Percentiles rank a stretch among this genome's conserved stretches.
Evolutionary conservation across 2,797 vertebrate genomes (phyloP).

Genomic region (Etheostoma nigrum): DNA sequence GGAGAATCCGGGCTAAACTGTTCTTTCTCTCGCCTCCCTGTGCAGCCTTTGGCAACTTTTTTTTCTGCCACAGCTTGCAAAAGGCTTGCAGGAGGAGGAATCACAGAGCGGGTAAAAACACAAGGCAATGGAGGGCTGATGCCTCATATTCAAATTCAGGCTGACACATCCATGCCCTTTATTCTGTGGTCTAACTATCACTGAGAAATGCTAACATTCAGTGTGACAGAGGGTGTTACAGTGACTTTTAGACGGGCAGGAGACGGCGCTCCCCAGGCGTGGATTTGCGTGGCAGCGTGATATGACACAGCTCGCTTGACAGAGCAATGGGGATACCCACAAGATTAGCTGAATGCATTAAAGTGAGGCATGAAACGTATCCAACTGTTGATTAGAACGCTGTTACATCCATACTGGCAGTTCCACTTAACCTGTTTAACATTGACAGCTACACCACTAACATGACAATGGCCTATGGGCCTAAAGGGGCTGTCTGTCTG

Average conservation of each 20-base stretch:
- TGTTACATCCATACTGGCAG: slow-evolving; percentile 62
- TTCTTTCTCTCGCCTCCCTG: slow-evolving; percentile 49
- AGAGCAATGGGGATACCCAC: slow-evolving; percentile 71
- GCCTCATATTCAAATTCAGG: slow-evolving; percentile 78
- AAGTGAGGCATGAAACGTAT: slow-evolving; percentile 66
- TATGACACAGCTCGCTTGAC: slow-evolving; percentile 78
- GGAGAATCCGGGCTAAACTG: slow-evolving; percentile 57
- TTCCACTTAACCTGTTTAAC: slow-evolving; percentile 78
- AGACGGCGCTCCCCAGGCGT: slow-evolving; percentile 60
- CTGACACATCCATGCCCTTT: slow-evolving; percentile 81
- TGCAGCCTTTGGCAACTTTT: slow-evolving; percentile 64
- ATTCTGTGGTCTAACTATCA: slow-evolving; percentile 74
- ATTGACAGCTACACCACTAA: slow-evolving; percentile 60
- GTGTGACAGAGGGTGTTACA: slow-evolving; percentile 79
- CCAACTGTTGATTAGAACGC: slow-evolving; percentile 79
- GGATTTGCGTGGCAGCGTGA: slow-evolving; percentile 69
- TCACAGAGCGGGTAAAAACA: slow-evolving; percentile 51
- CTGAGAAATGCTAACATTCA: slow-evolving; percentile 79
- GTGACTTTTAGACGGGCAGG: slow-evolving; percentile 79
- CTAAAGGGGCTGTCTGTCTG: slow-evolving; percentile 26
- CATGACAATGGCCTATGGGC: slow-evolving; percentile 57
- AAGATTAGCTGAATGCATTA: slow-evolving; percentile 73
- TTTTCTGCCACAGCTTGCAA: slow-evolving; percentile 46
- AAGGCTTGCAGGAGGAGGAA: slow-evolving; percentile 40
- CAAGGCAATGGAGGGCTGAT: slow-evolving; percentile 56